Evolutionary conservation across 2,888 invertebrate genomes (phyloP).

Genomic region (Hyposoter dolosus): DNA sequence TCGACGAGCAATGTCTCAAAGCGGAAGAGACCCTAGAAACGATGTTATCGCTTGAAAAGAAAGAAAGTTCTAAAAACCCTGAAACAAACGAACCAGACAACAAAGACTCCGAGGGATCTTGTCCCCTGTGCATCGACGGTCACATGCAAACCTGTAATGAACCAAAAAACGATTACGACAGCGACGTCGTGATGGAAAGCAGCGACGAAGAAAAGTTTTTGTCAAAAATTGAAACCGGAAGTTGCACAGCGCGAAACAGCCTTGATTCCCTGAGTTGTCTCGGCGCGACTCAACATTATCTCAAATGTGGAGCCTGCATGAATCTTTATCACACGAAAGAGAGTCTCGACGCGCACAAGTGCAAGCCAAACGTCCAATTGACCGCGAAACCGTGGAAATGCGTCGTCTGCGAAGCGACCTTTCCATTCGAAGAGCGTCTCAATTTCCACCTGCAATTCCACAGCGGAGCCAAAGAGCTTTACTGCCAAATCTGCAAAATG

Average conservation of each 20-base stretch:
- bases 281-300: constrained; percentile 74
- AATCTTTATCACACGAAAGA: constrained; percentile 78
- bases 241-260: constrained; percentile 49
- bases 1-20: constrained; percentile 76
- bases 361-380: constrained; percentile 75
- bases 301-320: constrained; percentile 79
- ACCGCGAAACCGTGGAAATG: constrained; percentile 77
- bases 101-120: constrained; percentile 66
- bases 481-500: constrained; percentile 77
- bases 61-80: constrained; percentile 34
- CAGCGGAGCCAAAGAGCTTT: constrained; percentile 72
- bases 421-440: constrained; percentile 77
- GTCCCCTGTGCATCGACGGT: constrained; percentile 76
- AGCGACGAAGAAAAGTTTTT: constrained; percentile 76
- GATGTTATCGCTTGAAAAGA: constrained; percentile 73
- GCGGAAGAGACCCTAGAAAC: constrained; percentile 75
- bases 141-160: constrained; percentile 67
- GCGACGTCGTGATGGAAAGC: constrained; percentile 77
- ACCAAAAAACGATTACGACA: constrained; percentile 66
- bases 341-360: constrained; percentile 76
- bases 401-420: constrained; percentile 72
- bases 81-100: constrained; percentile 27
- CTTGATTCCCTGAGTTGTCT: constrained; percentile 63
- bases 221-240: constrained; percentile 60
- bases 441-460: constrained; percentile 78